These are phyloP conservation scores for Caenorhabditis sp. DNA, from an alignment of 2,888 invertebrate species.

Conservation along the genomic window DNA sequence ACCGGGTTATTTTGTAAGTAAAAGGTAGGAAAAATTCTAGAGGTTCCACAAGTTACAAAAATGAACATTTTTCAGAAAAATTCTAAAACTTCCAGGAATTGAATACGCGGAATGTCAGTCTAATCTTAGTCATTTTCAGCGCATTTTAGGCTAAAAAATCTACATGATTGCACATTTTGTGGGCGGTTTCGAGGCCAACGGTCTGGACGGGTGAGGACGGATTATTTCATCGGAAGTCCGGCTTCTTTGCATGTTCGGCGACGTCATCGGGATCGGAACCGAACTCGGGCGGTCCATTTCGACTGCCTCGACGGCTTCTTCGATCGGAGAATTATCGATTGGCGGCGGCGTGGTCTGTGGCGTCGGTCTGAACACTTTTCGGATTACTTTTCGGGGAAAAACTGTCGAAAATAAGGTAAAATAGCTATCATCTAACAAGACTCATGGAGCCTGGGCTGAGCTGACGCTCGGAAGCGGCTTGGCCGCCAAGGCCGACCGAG, in stretches of 20 bases:
- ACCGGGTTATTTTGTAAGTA: too few relatives aligned
- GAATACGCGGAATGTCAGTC: too few relatives aligned
- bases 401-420: not conserved
- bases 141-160: not conserved
- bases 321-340: conserved; percentile 27
- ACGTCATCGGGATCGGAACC: not conserved
- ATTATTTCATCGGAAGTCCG: not conserved
- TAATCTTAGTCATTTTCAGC: too few relatives aligned
- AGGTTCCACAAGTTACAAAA: too few relatives aligned
- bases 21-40: too few relatives aligned
- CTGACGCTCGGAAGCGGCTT: too few relatives aligned
- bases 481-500: too few relatives aligned
- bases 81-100: not conserved
- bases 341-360: not conserved
- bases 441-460: too few relatives aligned
- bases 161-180: conserved; percentile 18
- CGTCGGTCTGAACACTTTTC: not conserved
- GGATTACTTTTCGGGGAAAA: not conserved
- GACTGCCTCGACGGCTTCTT: conserved; percentile 12
- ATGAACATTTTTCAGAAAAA: too few relatives aligned
- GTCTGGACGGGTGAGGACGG: not conserved
- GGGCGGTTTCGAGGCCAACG: not conserved
- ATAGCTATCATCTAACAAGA: too few relatives aligned
- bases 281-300: conserved; percentile 15
- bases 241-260: not conserved